These are phyloP conservation scores for Drosophila stalkeri DNA, from an alignment of 2,888 invertebrate species.

Conservation along the genomic window DNA sequence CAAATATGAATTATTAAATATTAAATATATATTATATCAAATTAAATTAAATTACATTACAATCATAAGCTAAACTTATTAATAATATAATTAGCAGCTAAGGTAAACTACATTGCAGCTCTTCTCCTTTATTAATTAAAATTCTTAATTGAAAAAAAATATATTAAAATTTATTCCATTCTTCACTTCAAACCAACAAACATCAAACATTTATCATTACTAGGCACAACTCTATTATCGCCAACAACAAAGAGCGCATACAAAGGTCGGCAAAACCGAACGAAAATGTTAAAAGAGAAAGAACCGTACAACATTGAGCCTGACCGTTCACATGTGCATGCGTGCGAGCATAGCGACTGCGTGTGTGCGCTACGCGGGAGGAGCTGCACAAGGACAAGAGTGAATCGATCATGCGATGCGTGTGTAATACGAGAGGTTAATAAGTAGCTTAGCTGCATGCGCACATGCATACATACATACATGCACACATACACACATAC, in stretches of 20 bases:
- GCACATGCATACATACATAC: not conserved
- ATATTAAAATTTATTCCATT: not conserved
- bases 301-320: conserved; percentile 6
- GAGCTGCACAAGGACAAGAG: conserved; percentile 11
- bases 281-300: not conserved
- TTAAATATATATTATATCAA: not conserved
- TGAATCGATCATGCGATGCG: conserved; percentile 13
- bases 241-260: conserved; percentile 23
- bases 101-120: not conserved
- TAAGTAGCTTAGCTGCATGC: not conserved
- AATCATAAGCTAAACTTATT: not conserved
- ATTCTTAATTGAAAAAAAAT: not conserved
- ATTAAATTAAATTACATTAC: no score
- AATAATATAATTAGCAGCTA: not conserved
- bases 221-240: no score
- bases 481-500: not conserved
- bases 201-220: not conserved
- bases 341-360: conserved; percentile 22
- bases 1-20: not conserved
- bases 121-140: not conserved
- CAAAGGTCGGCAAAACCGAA: conserved; percentile 24
- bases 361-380: conserved; percentile 28
- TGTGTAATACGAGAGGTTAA: conserved; percentile 18
- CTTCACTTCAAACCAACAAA: not conserved
- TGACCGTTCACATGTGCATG: conserved; percentile 14